A percentile compares a stretch with the other conserved stretches of the same genome.
These are phyloP conservation scores for Zaprionus gabonicus DNA, from an alignment of 1,140 invertebrate species.

Conservation along the genomic window DNA sequence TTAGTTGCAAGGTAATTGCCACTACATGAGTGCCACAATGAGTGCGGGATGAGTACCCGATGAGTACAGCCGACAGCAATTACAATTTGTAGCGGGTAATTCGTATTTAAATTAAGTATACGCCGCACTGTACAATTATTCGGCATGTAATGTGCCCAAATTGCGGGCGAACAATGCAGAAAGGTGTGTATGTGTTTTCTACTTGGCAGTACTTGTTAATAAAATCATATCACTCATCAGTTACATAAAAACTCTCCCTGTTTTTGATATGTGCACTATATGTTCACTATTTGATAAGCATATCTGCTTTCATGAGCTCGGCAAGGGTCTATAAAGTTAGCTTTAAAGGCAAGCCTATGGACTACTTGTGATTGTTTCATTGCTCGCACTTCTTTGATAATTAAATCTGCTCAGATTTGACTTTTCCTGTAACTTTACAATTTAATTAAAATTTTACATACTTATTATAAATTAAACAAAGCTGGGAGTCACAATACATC, in stretches of 20 bases:
- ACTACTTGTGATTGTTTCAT: too few species aligned
- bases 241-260: neutral
- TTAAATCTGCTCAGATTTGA: too few species aligned
- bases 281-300: neutral
- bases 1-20: constrained; percentile 52
- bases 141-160: constrained; percentile 31
- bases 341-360: neutral
- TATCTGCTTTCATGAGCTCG: neutral
- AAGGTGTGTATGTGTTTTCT: constrained; percentile 18
- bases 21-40: constrained; percentile 8
- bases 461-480: too few species aligned
- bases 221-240: constrained; percentile 1
- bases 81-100: constrained; percentile 59
- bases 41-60: constrained; percentile 7
- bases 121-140: constrained; percentile 7
- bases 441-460: too few species aligned
- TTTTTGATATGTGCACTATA: neutral
- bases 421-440: too few species aligned
- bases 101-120: constrained; percentile 56
- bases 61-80: constrained; percentile 21
- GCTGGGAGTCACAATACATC: too few species aligned
- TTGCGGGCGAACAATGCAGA: neutral
- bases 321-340: neutral
- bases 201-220: neutral
- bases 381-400: too few species aligned